phyloP scores from a whole-genome alignment of 2,888 invertebrate species.

The Anodontia alba region DNA sequence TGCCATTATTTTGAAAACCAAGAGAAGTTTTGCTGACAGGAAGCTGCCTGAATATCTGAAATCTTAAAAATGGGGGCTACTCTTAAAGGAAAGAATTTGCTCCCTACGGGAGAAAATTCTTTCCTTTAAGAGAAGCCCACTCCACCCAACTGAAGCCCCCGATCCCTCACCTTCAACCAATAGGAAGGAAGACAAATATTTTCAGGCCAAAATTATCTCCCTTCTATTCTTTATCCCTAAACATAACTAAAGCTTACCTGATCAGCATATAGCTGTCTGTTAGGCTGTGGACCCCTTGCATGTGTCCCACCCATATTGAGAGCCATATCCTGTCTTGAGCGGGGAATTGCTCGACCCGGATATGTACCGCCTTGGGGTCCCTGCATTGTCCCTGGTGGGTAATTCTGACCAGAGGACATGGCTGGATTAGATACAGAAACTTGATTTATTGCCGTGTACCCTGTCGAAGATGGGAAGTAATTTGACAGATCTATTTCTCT shows the following conservation, averaged over 20 bases:
- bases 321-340: constrained; percentile 59
- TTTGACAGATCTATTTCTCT: constrained; percentile 71
- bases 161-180: too few species aligned
- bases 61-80: too few species aligned
- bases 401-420: neutral
- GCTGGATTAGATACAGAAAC: constrained; percentile 15
- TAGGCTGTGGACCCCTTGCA: constrained; percentile 23
- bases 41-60: too few species aligned
- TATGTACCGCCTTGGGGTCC: constrained; percentile 45
- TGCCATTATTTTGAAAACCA: too few species aligned
- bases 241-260: constrained; percentile 53
- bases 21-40: too few species aligned
- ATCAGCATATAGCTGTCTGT: constrained; percentile 41
- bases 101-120: too few species aligned
- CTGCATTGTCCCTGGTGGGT: neutral
- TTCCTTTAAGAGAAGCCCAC: too few species aligned
- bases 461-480: constrained; percentile 77
- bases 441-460: constrained; percentile 67
- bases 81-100: too few species aligned
- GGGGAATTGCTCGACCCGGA: constrained; percentile 56
- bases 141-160: too few species aligned
- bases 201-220: too few species aligned
- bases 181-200: too few species aligned
- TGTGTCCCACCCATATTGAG: constrained; percentile 54
- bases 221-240: too few species aligned